These are phyloP conservation scores for Ctenopoma multispine DNA, from an alignment of 2,797 vertebrate species.

Conservation along the genomic window DNA sequence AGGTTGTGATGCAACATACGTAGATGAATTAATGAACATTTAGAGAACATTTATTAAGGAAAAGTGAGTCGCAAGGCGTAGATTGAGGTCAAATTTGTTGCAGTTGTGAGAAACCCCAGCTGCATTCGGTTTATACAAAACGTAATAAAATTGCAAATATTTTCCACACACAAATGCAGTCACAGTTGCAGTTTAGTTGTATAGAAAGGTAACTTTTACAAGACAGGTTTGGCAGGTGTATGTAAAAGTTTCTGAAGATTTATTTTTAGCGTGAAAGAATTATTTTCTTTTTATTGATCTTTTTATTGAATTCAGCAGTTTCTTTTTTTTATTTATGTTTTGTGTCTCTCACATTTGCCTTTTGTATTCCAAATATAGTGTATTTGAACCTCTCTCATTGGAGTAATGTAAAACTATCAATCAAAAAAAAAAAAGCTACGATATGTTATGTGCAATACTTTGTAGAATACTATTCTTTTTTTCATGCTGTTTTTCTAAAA, in stretches of 20 bases:
- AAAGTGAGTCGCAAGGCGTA: too few relatives aligned
- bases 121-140: too few relatives aligned
- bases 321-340: conserved; percentile 33
- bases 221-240: background rate
- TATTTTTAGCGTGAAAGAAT: conserved; percentile 62
- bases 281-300: conserved; percentile 36
- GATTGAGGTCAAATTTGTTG: too few relatives aligned
- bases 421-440: conserved; percentile 70
- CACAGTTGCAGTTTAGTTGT: too few relatives aligned
- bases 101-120: too few relatives aligned
- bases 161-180: too few relatives aligned
- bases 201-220: too few relatives aligned
- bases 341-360: conserved; percentile 82
- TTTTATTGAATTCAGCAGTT: conserved; percentile 59
- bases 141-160: too few relatives aligned
- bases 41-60: too few relatives aligned
- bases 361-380: conserved; percentile 82
- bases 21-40: too few relatives aligned
- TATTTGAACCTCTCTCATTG: conserved; percentile 75
- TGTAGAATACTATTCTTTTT: conserved; percentile 79
- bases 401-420: conserved; percentile 76
- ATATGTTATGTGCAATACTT: conserved; percentile 84
- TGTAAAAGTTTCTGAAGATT: conserved; percentile 71
- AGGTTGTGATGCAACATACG: too few relatives aligned
- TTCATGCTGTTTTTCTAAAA: conserved; percentile 65